Percentiles rank a stretch among this genome's conserved stretches.
Conservation (phyloP, 2,888 invertebrate genomes). For the Sclerodermus sp. region DNA sequence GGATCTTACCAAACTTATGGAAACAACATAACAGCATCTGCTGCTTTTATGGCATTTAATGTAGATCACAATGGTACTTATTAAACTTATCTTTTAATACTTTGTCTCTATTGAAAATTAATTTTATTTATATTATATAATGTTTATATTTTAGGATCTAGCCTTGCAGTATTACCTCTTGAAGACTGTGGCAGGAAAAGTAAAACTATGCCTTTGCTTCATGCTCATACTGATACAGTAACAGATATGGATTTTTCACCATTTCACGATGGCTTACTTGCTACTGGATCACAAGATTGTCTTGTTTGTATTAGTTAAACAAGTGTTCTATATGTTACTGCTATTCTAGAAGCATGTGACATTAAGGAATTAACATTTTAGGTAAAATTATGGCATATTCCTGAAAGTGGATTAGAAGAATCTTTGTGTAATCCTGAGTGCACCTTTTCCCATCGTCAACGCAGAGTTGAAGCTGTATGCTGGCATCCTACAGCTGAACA, state of each 20-base stretch:
- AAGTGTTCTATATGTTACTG: background rate
- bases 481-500: conserved; percentile 92
- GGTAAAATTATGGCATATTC: conserved; percentile 91
- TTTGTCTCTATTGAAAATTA: background rate
- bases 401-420: conserved; percentile 76
- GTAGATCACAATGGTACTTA: conserved; percentile 80
- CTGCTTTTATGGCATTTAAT: conserved; percentile 93
- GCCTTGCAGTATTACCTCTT: conserved; percentile 84
- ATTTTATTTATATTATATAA: background rate
- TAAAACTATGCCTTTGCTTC: conserved; percentile 83
- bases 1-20: conserved; percentile 94
- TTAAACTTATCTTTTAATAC: background rate
- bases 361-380: conserved; percentile 45
- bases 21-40: conserved; percentile 91
- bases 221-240: conserved; percentile 87
- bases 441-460: conserved; percentile 79
- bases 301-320: conserved; percentile 60
- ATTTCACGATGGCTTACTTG: conserved; percentile 88
- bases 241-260: conserved; percentile 96
- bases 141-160: conserved; percentile 66
- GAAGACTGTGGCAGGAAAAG: conserved; percentile 88
- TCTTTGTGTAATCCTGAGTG: conserved; percentile 78
- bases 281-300: conserved; percentile 88
- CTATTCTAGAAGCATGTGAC: background rate
- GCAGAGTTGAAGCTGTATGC: conserved; percentile 84